Evolutionary conservation across 2,113 vertebrate genomes (phyloP).

Genomic region (Parotia lawesii): DNA sequence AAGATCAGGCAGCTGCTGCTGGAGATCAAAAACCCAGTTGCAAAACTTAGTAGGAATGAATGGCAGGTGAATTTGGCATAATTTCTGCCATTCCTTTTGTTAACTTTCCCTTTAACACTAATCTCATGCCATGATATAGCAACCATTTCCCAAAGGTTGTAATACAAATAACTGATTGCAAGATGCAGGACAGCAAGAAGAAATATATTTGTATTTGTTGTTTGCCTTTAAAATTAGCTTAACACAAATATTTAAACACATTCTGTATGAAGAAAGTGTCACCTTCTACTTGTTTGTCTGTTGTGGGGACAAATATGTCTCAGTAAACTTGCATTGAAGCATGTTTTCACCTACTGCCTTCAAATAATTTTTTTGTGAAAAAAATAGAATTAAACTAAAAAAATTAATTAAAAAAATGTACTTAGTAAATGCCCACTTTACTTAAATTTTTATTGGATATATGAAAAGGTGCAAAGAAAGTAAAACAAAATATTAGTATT

Average conservation of each 20-base stretch:
- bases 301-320: neutral
- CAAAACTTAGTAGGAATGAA: neutral
- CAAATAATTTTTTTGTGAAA: neutral
- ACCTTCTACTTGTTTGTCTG: neutral
- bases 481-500: neutral
- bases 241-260: neutral
- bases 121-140: neutral
- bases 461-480: neutral
- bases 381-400: neutral
- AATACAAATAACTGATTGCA: neutral
- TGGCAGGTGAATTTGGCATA: neutral
- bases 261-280: neutral
- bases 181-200: neutral
- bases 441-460: neutral
- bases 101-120: neutral
- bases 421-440: neutral
- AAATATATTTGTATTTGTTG: neutral
- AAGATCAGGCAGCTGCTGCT: neutral
- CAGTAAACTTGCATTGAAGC: neutral
- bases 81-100: neutral
- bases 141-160: neutral
- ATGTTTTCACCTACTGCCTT: neutral
- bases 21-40: neutral
- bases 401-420: neutral
- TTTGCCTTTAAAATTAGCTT: conserved; percentile 14